Conservation (phyloP, 2,888 invertebrate species). For the Corbicula japonica region DNA sequence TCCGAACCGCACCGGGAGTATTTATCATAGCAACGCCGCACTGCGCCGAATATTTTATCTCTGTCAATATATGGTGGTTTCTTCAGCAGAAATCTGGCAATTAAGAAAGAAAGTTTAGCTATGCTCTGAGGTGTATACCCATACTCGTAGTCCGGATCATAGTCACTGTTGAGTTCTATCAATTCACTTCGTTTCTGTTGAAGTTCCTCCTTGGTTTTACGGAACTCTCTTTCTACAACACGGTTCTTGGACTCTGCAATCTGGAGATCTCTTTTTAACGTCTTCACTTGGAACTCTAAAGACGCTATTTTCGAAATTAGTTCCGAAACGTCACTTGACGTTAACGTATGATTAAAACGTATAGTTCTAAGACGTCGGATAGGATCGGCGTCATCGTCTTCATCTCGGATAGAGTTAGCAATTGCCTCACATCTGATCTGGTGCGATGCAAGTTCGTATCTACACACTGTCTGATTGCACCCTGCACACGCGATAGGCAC, state of each 20-base stretch:
- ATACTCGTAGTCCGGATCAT: constrained; percentile 80
- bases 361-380: constrained; percentile 49
- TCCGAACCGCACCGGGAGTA: constrained; percentile 74
- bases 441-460: constrained; percentile 79
- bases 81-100: constrained; percentile 77
- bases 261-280: constrained; percentile 79
- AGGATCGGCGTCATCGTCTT: constrained; percentile 56
- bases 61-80: constrained; percentile 81
- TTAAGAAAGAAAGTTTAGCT: constrained; percentile 78
- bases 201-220: constrained; percentile 78
- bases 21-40: constrained; percentile 81
- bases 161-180: constrained; percentile 75
- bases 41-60: constrained; percentile 77
- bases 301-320: constrained; percentile 78
- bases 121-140: constrained; percentile 80
- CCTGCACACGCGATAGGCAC: constrained; percentile 82
- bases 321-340: constrained; percentile 70
- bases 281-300: constrained; percentile 80
- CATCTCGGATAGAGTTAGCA: constrained; percentile 87
- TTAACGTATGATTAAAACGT: constrained; percentile 61
- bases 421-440: constrained; percentile 82
- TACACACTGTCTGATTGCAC: constrained; percentile 75
- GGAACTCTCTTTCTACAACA: constrained; percentile 77
- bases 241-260: constrained; percentile 80
- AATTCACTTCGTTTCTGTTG: constrained; percentile 73